phyloP scores from a whole-genome alignment of 2,797 vertebrate species.

The Galagoides demidoff region DNA sequence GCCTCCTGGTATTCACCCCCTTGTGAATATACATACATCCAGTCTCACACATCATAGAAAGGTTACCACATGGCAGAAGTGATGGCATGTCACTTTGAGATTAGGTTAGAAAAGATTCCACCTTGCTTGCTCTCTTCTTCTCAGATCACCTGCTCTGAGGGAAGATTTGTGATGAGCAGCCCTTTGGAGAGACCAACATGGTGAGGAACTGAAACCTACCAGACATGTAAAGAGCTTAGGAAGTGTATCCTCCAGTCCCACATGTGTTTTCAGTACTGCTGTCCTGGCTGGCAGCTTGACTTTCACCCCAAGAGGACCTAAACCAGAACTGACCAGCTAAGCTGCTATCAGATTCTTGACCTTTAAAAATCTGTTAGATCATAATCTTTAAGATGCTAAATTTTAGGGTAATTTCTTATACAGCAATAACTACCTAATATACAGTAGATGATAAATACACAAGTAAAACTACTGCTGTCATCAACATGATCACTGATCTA shows the following conservation, averaged over 20 bases:
- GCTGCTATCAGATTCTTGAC: not conserved
- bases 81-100: not conserved
- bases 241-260: not conserved
- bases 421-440: not conserved
- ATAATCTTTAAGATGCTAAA: slow-evolving; percentile 27
- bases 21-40: not conserved
- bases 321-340: not conserved
- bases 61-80: not conserved
- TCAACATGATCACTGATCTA: not conserved
- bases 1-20: not conserved
- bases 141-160: not conserved
- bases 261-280: not conserved
- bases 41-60: not conserved
- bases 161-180: not conserved
- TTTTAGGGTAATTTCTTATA: not conserved
- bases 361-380: slow-evolving; percentile 43
- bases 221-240: not conserved
- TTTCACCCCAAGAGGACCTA: not conserved
- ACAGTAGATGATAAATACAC: not conserved
- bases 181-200: not conserved
- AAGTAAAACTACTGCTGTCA: not conserved
- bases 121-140: not conserved
- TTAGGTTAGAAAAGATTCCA: not conserved
- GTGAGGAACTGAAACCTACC: not conserved
- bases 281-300: not conserved